These are phyloP conservation scores for Uromys caudimaculatus DNA, from an alignment of 2,797 vertebrate species.

Conservation along the genomic window DNA sequence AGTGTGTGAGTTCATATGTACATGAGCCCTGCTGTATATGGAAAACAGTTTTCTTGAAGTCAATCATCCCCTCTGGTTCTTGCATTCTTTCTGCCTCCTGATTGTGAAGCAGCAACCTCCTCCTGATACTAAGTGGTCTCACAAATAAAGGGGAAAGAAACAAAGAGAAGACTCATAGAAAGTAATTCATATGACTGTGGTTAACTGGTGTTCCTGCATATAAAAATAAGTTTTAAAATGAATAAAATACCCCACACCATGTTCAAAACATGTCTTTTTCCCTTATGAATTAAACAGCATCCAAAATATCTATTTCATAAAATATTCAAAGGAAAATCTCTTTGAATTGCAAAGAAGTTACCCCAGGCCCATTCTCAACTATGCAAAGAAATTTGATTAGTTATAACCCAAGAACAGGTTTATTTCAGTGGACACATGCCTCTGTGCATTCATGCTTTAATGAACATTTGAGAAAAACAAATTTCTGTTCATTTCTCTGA, in stretches of 20 bases:
- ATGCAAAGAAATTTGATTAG: not conserved
- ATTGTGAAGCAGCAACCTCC: not conserved
- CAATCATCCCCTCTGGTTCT: not conserved
- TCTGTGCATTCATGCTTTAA: not conserved
- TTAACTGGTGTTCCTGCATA: not conserved
- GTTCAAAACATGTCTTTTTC: constrained; percentile 20
- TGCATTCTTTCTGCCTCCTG: not conserved
- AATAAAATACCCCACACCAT: constrained; percentile 1
- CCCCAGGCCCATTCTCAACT: not conserved
- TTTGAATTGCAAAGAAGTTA: constrained; percentile 43
- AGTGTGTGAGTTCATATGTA: not conserved
- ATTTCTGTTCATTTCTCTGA: not conserved
- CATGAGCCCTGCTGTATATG: not conserved
- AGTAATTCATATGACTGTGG: not conserved
- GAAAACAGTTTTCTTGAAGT: not conserved
- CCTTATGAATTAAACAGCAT: constrained; percentile 48
- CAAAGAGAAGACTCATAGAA: not conserved
- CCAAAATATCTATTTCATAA: constrained; percentile 42
- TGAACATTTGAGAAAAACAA: not conserved
- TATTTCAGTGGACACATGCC: not conserved
- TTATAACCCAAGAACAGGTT: not conserved
- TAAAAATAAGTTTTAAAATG: not conserved
- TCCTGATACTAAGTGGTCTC: not conserved
- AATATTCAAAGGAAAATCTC: constrained; percentile 24
- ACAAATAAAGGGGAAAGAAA: not conserved